Conservation (phyloP, 2,113 vertebrate genomes). For the Leptodactylus fuscus region DNA sequence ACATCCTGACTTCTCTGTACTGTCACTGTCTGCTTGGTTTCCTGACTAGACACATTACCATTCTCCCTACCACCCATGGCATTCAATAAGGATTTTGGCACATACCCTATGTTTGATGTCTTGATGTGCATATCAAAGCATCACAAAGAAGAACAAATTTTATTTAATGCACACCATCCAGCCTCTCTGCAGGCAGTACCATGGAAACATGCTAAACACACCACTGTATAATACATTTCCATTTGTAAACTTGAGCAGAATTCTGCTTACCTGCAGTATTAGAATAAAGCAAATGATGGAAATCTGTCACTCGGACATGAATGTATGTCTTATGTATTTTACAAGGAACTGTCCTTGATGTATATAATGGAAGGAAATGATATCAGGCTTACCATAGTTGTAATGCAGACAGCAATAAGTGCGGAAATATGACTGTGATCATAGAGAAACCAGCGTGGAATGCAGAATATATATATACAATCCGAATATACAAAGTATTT, state of each 20-base stretch:
- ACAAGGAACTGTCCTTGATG: background rate
- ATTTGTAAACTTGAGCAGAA: background rate
- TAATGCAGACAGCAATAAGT: background rate
- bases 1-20: constrained; percentile 34
- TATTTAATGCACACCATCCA: constrained; percentile 37
- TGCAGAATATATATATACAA: too few relatives aligned
- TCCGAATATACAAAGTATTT: too few relatives aligned
- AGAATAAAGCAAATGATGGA: background rate
- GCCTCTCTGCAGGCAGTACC: constrained; percentile 27
- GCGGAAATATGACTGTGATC: background rate
- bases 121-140: constrained; percentile 56
- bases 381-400: background rate
- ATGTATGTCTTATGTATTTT: background rate
- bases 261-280: background rate
- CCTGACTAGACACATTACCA: constrained; percentile 53
- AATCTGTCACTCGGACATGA: background rate
- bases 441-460: too few relatives aligned
- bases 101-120: constrained; percentile 47
- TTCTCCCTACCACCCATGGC: constrained; percentile 52
- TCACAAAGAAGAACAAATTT: constrained; percentile 49
- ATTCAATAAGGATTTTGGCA: constrained; percentile 50
- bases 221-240: background rate
- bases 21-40: constrained; percentile 56
- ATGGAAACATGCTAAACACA: background rate
- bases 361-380: background rate